Percentiles rank a stretch among this genome's conserved stretches.
These are phyloP conservation scores for Drosophila falleni DNA, from an alignment of 2,888 invertebrate genomes.

Conservation along the genomic window DNA sequence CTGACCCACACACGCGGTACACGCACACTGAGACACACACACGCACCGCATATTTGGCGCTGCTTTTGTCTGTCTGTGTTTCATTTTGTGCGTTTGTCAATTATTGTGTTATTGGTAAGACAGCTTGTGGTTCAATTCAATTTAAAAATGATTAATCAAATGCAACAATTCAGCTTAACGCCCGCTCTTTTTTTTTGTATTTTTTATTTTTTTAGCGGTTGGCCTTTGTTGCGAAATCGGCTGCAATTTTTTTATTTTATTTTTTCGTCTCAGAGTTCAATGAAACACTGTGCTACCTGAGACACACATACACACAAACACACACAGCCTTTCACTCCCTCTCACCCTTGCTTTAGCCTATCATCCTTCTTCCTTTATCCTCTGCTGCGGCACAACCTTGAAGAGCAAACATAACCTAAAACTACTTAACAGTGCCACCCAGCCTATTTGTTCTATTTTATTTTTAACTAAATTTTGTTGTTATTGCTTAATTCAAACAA, in stretches of 20 bases:
- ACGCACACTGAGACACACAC: constrained; percentile 36
- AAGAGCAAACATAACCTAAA: constrained; percentile 75
- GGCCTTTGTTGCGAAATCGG: constrained; percentile 53
- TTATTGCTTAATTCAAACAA: too few species aligned
- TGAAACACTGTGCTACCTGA: constrained; percentile 44
- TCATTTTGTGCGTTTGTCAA: constrained; percentile 12
- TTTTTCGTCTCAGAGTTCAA: constrained; percentile 43
- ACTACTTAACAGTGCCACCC: constrained; percentile 18
- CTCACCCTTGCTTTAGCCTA: constrained; percentile 1
- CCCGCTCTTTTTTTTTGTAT: constrained; percentile 13
- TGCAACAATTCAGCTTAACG: constrained; percentile 13
- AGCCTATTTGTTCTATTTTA: too few species aligned
- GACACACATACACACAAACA: constrained; percentile 4
- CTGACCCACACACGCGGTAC: constrained; percentile 68
- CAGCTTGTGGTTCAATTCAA: constrained; percentile 5
- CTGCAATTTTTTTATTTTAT: constrained; percentile 9
- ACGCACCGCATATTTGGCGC: constrained; percentile 42
- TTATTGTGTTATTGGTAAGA: constrained; percentile 22
- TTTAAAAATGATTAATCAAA: constrained; percentile 7
- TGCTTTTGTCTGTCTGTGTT: constrained; percentile 31
- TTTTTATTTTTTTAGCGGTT: constrained; percentile 22
- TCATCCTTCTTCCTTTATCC: constrained; percentile 14
- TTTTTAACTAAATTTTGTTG: too few species aligned
- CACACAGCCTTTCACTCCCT: background rate
- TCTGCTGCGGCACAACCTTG: constrained; percentile 67